Evolutionary conservation across 1,140 invertebrate species (phyloP).

Genomic region (roundworm (Caenorhabditis elegans)): DNA sequence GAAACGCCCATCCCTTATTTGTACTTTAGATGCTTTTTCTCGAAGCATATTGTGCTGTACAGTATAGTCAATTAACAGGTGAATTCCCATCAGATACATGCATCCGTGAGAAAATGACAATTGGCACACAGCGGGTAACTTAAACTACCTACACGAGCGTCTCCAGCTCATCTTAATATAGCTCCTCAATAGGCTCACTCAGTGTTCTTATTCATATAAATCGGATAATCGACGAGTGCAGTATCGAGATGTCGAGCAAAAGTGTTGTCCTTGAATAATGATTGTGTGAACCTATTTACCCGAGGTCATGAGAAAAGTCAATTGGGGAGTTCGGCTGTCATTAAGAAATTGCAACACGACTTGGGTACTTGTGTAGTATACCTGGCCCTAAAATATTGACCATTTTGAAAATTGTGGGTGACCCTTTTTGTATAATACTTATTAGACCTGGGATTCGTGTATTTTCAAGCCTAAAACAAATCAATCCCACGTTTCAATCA

Average conservation of each 20-base stretch:
- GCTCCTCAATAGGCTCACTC: neutral
- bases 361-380: no score
- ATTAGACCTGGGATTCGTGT: no score
- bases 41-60: neutral
- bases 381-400: no score
- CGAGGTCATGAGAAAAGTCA: constrained; percentile 10
- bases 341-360: no score
- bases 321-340: neutral
- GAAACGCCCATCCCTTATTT: neutral
- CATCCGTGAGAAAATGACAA: constrained; percentile 16
- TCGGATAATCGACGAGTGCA: constrained; percentile 21
- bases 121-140: neutral
- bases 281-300: neutral
- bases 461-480: no score
- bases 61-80: neutral
- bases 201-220: constrained; percentile 16
- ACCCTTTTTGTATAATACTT: no score
- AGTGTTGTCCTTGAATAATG: constrained; percentile 8
- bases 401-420: no score
- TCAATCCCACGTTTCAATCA: no score
- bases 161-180: neutral
- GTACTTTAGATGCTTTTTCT: neutral
- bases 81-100: neutral
- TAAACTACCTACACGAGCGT: neutral
- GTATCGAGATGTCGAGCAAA: neutral